phyloP scores from a whole-genome alignment of 2,888 invertebrate genomes.

The Melangyna quadrimaculata region DNA sequence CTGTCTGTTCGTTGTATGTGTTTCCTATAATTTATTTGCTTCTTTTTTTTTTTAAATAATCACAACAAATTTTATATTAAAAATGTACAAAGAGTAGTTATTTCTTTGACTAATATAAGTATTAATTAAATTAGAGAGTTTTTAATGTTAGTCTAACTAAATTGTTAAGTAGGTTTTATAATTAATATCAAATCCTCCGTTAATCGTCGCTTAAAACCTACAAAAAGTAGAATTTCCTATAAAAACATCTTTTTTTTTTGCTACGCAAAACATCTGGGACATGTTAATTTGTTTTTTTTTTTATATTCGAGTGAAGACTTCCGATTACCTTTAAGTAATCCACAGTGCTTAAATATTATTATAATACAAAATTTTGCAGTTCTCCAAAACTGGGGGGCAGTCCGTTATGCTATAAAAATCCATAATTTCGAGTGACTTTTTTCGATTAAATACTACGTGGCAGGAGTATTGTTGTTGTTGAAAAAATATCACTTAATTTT shows the following conservation, averaged over 20 bases:
- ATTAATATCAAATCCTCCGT: conserved; percentile 80
- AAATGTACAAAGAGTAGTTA: conserved; percentile 64
- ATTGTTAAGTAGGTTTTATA: conserved; percentile 46
- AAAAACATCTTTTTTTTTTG: conserved; percentile 73
- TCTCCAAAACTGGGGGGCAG: conserved; percentile 41
- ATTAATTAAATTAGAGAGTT: conserved; percentile 60
- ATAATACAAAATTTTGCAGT: conserved; percentile 57
- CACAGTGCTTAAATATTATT: conserved; percentile 74
- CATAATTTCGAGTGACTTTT: conserved; percentile 35
- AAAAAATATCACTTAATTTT: conserved; percentile 34
- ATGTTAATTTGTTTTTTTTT: conserved; percentile 1
- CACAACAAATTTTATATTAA: conserved; percentile 57
- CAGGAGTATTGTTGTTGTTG: conserved; percentile 66
- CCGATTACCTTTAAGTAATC: conserved; percentile 73
- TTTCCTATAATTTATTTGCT: conserved; percentile 73
- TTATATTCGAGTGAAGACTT: conserved; percentile 73
- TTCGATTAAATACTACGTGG: conserved; percentile 68
- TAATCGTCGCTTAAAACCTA: conserved; percentile 77
- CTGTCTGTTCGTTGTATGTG: conserved; percentile 59
- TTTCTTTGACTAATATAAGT: conserved; percentile 58
- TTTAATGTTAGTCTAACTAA: conserved; percentile 56
- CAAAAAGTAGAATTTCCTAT: conserved; percentile 73
- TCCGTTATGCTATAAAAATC: conserved; percentile 32
- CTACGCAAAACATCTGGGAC: conserved; percentile 44
- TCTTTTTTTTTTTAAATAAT: conserved; percentile 68